Evolutionary conservation across 2,113 vertebrate genomes (phyloP).

Genomic region (Clarias batrachus): DNA sequence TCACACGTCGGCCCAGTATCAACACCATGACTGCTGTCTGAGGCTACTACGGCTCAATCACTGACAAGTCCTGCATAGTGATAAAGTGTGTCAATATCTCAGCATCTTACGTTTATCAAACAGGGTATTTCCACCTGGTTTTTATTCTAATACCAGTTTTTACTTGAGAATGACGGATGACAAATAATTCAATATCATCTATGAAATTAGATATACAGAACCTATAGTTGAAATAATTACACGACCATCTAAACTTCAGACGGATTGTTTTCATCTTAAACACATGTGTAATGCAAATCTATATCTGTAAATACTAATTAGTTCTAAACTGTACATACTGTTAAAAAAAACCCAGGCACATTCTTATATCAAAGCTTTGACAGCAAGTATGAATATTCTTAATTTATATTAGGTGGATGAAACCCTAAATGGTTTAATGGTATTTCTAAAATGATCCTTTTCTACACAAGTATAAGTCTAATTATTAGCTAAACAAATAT

Average conservation of each 20-base stretch:
- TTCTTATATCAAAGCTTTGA: background rate
- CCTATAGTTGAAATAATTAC: background rate
- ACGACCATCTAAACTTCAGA: background rate
- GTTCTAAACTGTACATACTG: background rate
- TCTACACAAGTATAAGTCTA: background rate
- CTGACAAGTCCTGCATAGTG: conserved; percentile 22
- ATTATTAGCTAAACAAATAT: background rate
- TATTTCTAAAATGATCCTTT: background rate
- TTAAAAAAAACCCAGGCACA: no score
- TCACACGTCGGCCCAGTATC: conserved; percentile 93
- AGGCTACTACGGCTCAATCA: conserved; percentile 77
- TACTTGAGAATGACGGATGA: background rate
- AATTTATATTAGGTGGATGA: background rate
- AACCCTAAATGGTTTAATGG: background rate
- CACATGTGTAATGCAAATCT: background rate
- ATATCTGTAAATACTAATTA: background rate
- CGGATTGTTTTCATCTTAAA: background rate
- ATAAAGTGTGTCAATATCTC: background rate
- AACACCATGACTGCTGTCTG: conserved; percentile 96
- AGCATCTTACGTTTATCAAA: background rate
- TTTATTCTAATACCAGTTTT: background rate
- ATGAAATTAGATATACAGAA: background rate
- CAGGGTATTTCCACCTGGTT: background rate
- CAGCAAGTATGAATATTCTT: background rate
- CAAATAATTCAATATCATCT: background rate